These are phyloP conservation scores for Bolborhynchus lineola DNA, from an alignment of 2,113 vertebrate species.

Conservation along the genomic window DNA sequence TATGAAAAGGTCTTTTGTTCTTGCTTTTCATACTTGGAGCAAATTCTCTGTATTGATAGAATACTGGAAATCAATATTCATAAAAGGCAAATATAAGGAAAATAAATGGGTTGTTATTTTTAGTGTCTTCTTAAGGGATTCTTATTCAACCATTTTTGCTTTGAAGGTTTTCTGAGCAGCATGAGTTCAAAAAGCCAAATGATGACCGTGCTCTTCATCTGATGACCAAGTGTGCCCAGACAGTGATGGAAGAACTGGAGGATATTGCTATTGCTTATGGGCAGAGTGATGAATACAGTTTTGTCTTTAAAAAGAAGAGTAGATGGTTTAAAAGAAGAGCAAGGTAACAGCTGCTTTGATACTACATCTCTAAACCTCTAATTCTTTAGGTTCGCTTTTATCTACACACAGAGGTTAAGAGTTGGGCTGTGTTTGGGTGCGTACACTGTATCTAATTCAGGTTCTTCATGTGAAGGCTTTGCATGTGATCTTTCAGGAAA, in stretches of 20 bases:
- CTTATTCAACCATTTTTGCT: neutral
- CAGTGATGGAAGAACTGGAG: constrained; percentile 92
- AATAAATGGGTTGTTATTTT: neutral
- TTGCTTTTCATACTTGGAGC: neutral
- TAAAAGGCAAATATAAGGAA: neutral
- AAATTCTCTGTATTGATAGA: neutral
- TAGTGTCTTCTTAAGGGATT: neutral
- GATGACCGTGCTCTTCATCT: constrained; percentile 87
- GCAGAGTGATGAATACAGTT: constrained; percentile 97
- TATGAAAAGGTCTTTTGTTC: neutral
- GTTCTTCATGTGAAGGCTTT: neutral
- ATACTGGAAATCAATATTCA: neutral
- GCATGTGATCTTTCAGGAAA: neutral
- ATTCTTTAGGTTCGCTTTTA: neutral
- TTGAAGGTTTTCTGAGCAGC: constrained; percentile 90
- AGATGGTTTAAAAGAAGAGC: constrained; percentile 96
- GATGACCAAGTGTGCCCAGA: constrained; percentile 88
- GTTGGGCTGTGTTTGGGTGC: neutral
- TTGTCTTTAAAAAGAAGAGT: constrained; percentile 90
- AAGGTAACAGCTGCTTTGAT: constrained; percentile 77
- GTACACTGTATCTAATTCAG: neutral
- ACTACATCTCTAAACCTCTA: neutral
- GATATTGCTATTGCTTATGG: constrained; percentile 91
- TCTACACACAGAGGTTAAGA: neutral
- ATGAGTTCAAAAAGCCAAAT: constrained; percentile 91